Conservation (phyloP, 2,888 invertebrate genomes). For the Trachelus troglodyta region DNA sequence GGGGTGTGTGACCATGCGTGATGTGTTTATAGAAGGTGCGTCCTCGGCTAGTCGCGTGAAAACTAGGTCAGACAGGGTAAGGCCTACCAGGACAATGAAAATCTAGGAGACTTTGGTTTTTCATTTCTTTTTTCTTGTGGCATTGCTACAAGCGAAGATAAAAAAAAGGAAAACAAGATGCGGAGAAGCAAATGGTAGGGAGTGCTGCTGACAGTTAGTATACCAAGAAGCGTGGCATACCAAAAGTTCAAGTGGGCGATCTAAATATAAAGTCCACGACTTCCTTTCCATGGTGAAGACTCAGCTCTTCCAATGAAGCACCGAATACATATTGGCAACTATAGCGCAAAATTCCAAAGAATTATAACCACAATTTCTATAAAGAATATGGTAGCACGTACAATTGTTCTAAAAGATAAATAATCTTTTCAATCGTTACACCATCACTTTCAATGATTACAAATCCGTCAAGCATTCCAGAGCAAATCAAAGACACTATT, state of each 20-base stretch:
- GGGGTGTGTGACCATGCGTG: slow-evolving; percentile 31
- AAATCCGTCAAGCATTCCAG: neutral
- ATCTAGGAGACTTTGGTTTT: slow-evolving; percentile 5
- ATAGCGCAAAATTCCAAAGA: slow-evolving; percentile 1
- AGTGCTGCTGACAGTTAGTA: slow-evolving; percentile 17
- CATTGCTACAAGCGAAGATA: slow-evolving; percentile 6
- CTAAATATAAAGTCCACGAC: slow-evolving; percentile 34
- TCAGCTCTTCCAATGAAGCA: slow-evolving; percentile 17
- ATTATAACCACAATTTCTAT: neutral
- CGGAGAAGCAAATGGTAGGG: neutral
- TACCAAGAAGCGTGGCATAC: slow-evolving; percentile 27
- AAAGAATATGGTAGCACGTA: neutral
- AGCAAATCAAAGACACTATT: neutral
- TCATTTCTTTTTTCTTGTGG: neutral
- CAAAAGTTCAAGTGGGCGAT: slow-evolving; percentile 25
- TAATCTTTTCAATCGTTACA: neutral
- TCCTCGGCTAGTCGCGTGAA: neutral
- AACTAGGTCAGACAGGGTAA: neutral
- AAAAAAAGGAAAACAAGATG: neutral
- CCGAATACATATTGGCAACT: neutral
- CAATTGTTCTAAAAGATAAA: neutral
- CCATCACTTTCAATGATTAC: neutral
- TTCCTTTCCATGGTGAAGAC: slow-evolving; percentile 20
- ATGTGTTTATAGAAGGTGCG: neutral
- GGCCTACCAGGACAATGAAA: neutral